These are phyloP conservation scores for Gymnoscelis rufifasciata DNA, from an alignment of 2,888 invertebrate species.

Conservation along the genomic window DNA sequence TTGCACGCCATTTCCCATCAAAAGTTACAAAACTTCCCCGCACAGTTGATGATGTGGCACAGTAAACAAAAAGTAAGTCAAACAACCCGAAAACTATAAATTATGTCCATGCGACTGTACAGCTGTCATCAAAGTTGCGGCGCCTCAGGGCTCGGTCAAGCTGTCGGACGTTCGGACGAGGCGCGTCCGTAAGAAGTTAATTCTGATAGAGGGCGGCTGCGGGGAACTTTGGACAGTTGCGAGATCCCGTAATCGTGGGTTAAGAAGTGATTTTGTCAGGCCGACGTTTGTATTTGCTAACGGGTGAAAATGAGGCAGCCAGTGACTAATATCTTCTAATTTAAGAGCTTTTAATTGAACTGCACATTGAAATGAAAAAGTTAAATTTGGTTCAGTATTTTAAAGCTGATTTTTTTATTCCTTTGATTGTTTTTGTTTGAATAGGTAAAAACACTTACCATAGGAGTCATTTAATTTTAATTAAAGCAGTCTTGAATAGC, in stretches of 20 bases:
- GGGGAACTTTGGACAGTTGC: conserved; percentile 12
- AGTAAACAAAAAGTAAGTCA: neutral
- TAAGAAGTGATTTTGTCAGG: conserved; percentile 1
- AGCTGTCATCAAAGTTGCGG: conserved; percentile 16
- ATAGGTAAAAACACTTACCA: too few species aligned
- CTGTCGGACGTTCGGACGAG: conserved; percentile 11
- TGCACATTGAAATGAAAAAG: too few species aligned
- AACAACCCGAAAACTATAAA: conserved; percentile 17
- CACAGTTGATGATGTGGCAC: neutral
- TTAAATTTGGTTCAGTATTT: too few species aligned
- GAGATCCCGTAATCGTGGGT: conserved; percentile 5
- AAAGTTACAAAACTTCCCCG: neutral
- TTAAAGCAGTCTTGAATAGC: too few species aligned
- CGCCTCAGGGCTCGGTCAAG: conserved; percentile 22
- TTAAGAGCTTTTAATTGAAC: too few species aligned
- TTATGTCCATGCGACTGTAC: conserved; percentile 21
- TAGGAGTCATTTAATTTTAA: too few species aligned
- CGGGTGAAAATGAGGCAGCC: too few species aligned
- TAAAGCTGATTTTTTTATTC: too few species aligned
- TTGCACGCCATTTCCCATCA: neutral
- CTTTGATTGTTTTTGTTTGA: too few species aligned
- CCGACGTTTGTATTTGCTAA: neutral
- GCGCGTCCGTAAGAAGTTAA: conserved; percentile 13
- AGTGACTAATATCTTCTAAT: too few species aligned
- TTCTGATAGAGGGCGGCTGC: conserved; percentile 23